Percentiles rank a stretch among this genome's conserved stretches.
phyloP scores from a whole-genome alignment of 2,797 vertebrate species.

The Malurus splendens region DNA sequence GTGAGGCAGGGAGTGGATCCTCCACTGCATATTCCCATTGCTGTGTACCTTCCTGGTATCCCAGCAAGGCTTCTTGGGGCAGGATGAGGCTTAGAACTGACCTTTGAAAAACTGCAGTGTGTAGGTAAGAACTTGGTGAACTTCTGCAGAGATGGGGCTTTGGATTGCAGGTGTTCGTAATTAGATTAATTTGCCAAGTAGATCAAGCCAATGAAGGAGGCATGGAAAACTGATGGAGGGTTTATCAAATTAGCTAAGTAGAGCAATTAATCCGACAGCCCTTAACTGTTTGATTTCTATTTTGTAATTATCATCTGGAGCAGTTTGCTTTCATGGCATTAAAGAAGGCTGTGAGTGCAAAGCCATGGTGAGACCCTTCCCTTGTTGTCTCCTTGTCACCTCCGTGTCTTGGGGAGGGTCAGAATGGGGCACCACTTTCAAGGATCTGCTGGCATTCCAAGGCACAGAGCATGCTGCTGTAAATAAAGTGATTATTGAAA shows the following conservation, averaged over 20 bases:
- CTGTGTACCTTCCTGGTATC: neutral
- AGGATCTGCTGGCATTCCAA: neutral
- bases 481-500: neutral
- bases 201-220: neutral
- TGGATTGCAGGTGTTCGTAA: conserved; percentile 14
- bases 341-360: neutral
- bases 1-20: neutral
- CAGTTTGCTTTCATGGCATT: neutral
- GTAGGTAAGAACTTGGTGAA: neutral
- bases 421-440: rapidly evolving
- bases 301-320: neutral
- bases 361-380: neutral
- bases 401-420: rapidly evolving
- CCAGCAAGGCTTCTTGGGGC: neutral
- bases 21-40: neutral
- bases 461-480: neutral
- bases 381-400: neutral
- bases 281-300: neutral
- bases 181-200: conserved; percentile 12
- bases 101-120: neutral
- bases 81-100: neutral
- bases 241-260: conserved; percentile 32
- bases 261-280: conserved; percentile 36
- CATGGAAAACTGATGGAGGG: neutral
- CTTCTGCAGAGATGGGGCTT: neutral